A percentile compares a stretch with the other conserved stretches of the same genome.
These are phyloP conservation scores for Penaeus vannamei DNA, from an alignment of 1,140 invertebrate genomes.

Conservation along the genomic window DNA sequence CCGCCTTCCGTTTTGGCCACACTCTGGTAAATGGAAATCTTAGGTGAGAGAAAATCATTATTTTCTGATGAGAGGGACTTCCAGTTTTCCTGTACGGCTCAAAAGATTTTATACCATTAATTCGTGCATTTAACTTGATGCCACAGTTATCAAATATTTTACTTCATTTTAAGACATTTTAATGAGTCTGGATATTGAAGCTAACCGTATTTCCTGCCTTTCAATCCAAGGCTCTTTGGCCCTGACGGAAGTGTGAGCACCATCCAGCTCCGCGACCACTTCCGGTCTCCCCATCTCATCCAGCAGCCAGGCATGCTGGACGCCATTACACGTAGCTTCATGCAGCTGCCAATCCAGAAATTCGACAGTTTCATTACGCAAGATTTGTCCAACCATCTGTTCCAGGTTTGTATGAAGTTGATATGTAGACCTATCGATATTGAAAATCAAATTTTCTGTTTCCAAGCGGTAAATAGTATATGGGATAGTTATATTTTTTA, in stretches of 20 bases:
- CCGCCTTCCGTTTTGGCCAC: conserved; percentile 76
- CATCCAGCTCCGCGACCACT: conserved; percentile 41
- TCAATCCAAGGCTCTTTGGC: conserved; percentile 23
- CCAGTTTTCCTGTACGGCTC: neutral
- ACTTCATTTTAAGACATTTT: no score
- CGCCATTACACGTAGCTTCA: conserved; percentile 26
- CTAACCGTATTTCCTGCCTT: neutral
- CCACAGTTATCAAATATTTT: no score
- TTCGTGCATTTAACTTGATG: no score
- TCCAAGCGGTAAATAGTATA: no score
- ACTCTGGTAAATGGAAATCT: conserved; percentile 57
- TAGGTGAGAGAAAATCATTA: conserved; percentile 26
- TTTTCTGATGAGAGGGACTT: neutral
- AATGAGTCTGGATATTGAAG: no score
- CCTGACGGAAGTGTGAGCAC: neutral
- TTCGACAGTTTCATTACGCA: conserved; percentile 64
- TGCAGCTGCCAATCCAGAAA: conserved; percentile 49
- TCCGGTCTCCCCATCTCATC: conserved; percentile 47
- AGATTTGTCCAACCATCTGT: conserved; percentile 67
- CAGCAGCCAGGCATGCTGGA: conserved; percentile 22
- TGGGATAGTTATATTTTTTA: no score
- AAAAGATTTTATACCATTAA: no score
- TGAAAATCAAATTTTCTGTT: no score
- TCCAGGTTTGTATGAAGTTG: conserved; percentile 49
- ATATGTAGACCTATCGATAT: no score